phyloP scores from a whole-genome alignment of 1,140 invertebrate genomes.

The Cherax destructor region DNA sequence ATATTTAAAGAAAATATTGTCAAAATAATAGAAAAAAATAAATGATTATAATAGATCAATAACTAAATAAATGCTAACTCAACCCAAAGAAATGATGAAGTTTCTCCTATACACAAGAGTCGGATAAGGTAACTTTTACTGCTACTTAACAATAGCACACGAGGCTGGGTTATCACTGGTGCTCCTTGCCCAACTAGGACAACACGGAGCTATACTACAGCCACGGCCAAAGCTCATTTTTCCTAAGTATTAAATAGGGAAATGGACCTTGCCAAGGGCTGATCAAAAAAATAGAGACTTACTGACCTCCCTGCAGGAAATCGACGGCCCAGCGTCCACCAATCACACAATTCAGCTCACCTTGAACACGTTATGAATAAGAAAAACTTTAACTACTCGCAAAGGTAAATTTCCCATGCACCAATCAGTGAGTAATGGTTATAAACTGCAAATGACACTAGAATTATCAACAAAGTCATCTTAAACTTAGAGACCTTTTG shows the following conservation, averaged over 20 bases:
- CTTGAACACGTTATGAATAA: slow-evolving; percentile 15
- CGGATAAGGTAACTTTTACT: neutral
- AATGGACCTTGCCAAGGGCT: neutral
- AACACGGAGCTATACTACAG: neutral
- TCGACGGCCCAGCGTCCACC: neutral
- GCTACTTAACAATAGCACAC: neutral
- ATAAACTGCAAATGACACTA: neutral
- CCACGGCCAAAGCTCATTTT: neutral
- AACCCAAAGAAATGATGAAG: slow-evolving; percentile 8
- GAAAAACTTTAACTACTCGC: slow-evolving; percentile 8
- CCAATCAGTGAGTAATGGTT: neutral
- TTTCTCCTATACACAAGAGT: neutral
- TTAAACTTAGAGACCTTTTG: too few relatives aligned
- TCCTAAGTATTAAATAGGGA: neutral
- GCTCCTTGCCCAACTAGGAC: neutral
- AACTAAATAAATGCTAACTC: slow-evolving; percentile 17
- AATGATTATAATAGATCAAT: neutral
- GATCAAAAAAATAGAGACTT: neutral
- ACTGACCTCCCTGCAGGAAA: neutral
- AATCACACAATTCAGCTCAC: slow-evolving; percentile 14
- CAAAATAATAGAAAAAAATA: neutral
- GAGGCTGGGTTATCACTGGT: neutral
- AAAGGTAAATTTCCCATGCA: neutral
- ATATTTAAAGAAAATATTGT: neutral
- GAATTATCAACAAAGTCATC: neutral